Conservation (phyloP, 2,113 vertebrate species). For the Himantopus leucocephalus region DNA sequence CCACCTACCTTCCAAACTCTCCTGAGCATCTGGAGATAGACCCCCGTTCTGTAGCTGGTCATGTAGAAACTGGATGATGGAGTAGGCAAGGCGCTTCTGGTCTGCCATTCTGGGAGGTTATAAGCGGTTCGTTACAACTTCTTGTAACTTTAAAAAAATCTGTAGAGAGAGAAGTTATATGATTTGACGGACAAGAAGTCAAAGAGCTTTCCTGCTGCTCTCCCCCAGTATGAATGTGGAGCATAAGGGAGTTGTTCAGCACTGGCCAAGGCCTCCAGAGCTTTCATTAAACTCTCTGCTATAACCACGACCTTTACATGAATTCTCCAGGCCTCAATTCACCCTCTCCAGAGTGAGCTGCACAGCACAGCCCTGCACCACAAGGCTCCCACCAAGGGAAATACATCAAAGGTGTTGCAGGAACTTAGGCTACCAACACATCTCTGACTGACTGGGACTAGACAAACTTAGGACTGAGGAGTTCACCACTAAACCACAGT, state of each 20-base stretch:
- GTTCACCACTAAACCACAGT: rapidly evolving
- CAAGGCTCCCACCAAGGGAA: not conserved
- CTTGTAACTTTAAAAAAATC: not conserved
- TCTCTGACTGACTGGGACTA: not conserved
- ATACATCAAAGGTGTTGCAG: rapidly evolving
- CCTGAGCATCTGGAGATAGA: conserved; percentile 88
- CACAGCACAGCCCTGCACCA: not conserved
- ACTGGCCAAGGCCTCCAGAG: not conserved
- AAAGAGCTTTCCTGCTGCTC: not conserved
- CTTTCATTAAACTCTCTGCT: rapidly evolving
- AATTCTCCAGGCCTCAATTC: not conserved
- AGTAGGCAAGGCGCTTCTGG: conserved; percentile 89
- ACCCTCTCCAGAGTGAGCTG: not conserved
- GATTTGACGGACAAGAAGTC: rapidly evolving
- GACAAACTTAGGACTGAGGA: not conserved
- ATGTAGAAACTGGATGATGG: conserved; percentile 93
- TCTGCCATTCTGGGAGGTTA: conserved; percentile 80
- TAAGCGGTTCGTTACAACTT: not conserved
- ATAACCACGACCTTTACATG: rapidly evolving
- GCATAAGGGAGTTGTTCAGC: not conserved
- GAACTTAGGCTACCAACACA: rapidly evolving
- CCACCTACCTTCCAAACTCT: conserved; percentile 91
- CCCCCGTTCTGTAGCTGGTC: conserved; percentile 84
- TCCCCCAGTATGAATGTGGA: rapidly evolving
- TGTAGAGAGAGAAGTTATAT: not conserved